Percentiles rank a stretch among this genome's conserved stretches.
Evolutionary conservation across 2,888 invertebrate species (phyloP).

Genomic region (Sesia apiformis): DNA sequence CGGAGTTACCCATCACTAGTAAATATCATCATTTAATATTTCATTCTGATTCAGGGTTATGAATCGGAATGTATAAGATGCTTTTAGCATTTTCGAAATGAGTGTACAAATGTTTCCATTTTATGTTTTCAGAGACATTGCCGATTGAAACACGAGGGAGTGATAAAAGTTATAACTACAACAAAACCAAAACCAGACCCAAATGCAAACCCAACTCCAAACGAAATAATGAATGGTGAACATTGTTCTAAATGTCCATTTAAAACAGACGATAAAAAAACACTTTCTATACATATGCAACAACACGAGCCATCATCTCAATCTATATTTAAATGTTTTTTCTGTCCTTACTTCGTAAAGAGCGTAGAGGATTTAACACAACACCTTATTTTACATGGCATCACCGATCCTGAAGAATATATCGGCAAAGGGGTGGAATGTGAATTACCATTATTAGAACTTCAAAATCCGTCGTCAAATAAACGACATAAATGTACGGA

Average conservation of each 20-base stretch:
- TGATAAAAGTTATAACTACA: slow-evolving; percentile 79
- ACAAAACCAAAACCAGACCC: slow-evolving; percentile 61
- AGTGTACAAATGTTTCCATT: background rate
- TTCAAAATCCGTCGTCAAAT: slow-evolving; percentile 31
- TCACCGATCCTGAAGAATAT: slow-evolving; percentile 75
- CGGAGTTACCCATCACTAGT: no score
- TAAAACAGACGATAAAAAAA: slow-evolving; percentile 72
- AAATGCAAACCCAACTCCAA: slow-evolving; percentile 32
- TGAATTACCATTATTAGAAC: slow-evolving; percentile 37
- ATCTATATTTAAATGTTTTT: slow-evolving; percentile 84
- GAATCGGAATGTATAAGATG: no score
- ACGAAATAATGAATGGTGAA: slow-evolving; percentile 36
- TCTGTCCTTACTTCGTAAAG: slow-evolving; percentile 86
- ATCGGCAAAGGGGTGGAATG: slow-evolving; percentile 59
- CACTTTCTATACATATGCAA: slow-evolving; percentile 77
- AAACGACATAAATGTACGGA: slow-evolving; percentile 85
- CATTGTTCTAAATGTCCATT: slow-evolving; percentile 84
- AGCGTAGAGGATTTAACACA: slow-evolving; percentile 79
- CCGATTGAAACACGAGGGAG: slow-evolving; percentile 84
- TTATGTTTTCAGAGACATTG: slow-evolving; percentile 79
- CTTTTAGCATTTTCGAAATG: no score
- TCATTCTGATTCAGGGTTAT: no score
- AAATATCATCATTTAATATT: no score
- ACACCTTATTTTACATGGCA: slow-evolving; percentile 79
- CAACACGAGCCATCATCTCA: slow-evolving; percentile 81